A percentile compares a stretch with the other conserved stretches of the same genome.
Conservation (phyloP, 2,113 vertebrate genomes). For the Sceloporus tristichus region DNA sequence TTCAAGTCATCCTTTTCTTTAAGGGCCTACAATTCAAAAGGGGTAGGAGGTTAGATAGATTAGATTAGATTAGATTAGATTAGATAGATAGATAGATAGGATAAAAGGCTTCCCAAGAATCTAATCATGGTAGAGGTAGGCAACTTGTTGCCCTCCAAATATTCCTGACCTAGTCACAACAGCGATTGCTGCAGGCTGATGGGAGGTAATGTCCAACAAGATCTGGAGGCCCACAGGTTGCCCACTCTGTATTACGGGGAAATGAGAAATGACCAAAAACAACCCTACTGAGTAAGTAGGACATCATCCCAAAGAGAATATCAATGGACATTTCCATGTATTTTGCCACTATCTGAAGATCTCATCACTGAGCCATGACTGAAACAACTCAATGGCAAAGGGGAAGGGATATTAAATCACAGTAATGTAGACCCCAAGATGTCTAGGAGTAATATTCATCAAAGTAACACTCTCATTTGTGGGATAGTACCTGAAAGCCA, state of each 20-base stretch:
- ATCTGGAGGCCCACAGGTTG: background rate
- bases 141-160: background rate
- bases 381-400: too few species aligned
- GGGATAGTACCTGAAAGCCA: too few species aligned
- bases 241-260: background rate
- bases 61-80: too few species aligned
- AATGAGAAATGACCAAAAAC: background rate
- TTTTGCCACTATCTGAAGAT: background rate
- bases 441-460: too few species aligned
- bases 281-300: background rate
- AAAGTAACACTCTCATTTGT: too few species aligned
- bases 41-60: background rate
- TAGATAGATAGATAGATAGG: background rate
- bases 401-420: too few species aligned
- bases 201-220: background rate
- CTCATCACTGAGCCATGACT: background rate
- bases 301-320: background rate
- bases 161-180: background rate
- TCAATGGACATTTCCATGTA: background rate
- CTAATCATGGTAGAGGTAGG: background rate
- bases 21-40: constrained; percentile 72
- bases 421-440: too few species aligned
- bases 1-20: constrained; percentile 87
- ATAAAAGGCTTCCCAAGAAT: background rate
- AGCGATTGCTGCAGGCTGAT: background rate